phyloP scores from a whole-genome alignment of 1,140 invertebrate genomes.

The Neodiprion pinetum region DNA sequence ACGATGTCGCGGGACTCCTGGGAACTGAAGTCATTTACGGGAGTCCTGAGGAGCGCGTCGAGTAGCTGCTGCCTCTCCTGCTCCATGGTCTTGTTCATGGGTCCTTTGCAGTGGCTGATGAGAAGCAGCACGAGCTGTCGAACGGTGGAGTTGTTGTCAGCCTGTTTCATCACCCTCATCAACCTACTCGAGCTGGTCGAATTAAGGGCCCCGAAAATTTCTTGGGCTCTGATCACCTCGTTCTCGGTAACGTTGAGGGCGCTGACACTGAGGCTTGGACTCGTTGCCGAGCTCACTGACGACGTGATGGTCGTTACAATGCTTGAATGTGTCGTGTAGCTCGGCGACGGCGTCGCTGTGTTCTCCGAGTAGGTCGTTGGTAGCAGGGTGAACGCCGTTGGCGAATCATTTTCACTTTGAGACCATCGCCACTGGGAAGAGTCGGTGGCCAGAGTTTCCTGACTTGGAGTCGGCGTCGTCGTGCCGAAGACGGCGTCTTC shows the following conservation, averaged over 20 bases:
- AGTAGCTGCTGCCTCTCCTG: conserved; percentile 70
- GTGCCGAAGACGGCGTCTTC: conserved; percentile 36
- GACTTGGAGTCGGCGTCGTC: conserved; percentile 29
- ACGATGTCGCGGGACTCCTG: conserved; percentile 51
- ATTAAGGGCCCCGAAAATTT: conserved; percentile 78
- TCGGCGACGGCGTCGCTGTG: conserved; percentile 44
- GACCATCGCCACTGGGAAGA: conserved; percentile 51
- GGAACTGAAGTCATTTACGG: conserved; percentile 56
- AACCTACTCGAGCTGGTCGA: conserved; percentile 75
- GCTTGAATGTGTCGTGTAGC: conserved; percentile 43
- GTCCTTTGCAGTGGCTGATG: conserved; percentile 77
- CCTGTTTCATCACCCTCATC: conserved; percentile 81
- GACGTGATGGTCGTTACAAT: conserved; percentile 50
- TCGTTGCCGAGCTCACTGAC: conserved; percentile 41
- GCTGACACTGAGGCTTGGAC: conserved; percentile 23
- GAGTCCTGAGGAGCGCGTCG: conserved; percentile 70
- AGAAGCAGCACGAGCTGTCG: conserved; percentile 76
- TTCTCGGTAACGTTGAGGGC: conserved; percentile 58
- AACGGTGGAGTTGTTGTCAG: conserved; percentile 77
- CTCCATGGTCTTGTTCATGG: conserved; percentile 68
- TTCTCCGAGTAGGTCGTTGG: conserved; percentile 44
- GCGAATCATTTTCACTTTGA: conserved; percentile 49
- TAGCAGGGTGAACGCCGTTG: conserved; percentile 53
- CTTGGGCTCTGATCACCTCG: conserved; percentile 68
- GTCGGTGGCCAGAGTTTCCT: conserved; percentile 4